These are phyloP conservation scores for Drosophila parabipectinata DNA, from an alignment of 1,140 invertebrate species.

Conservation along the genomic window DNA sequence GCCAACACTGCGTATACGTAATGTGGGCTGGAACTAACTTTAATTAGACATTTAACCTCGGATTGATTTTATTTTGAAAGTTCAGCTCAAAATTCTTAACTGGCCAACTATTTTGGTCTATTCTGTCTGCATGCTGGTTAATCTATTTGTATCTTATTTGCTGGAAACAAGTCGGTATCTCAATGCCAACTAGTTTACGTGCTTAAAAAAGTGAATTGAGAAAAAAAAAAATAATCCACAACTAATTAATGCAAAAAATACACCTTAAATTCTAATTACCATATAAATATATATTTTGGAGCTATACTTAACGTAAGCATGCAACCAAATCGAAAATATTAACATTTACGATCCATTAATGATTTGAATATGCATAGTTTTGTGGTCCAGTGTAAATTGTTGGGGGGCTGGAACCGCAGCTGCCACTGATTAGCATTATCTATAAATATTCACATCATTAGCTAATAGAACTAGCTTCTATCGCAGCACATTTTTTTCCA, in stretches of 20 bases:
- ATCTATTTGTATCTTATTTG: constrained; percentile 10
- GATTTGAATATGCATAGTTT: background rate
- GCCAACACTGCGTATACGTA: constrained; percentile 47
- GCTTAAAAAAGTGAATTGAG: constrained; percentile 33
- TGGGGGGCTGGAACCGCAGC: constrained; percentile 5
- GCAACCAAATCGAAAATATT: background rate
- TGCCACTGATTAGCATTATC: constrained; percentile 32
- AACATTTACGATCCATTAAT: background rate
- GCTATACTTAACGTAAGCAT: background rate
- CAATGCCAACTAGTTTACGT: constrained; percentile 56
- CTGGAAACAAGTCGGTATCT: constrained; percentile 37
- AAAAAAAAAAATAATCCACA: constrained; percentile 24
- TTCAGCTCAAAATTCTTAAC: constrained; percentile 23
- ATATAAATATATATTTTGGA: constrained; percentile 5
- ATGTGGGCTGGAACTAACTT: constrained; percentile 6
- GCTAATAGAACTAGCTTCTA: background rate
- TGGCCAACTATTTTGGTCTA: constrained; percentile 30
- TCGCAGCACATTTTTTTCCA: constrained; percentile 2
- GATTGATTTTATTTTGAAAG: constrained; percentile 14
- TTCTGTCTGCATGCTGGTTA: constrained; percentile 30
- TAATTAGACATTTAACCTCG: constrained; percentile 34
- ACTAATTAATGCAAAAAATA: constrained; percentile 34
- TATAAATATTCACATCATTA: constrained; percentile 1
- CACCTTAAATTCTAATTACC: constrained; percentile 27
- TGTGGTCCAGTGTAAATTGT: constrained; percentile 6